Base-by-base conservation (phyloP, 2,888 invertebrate species). In the Hipparchia sbordonii region DNA sequence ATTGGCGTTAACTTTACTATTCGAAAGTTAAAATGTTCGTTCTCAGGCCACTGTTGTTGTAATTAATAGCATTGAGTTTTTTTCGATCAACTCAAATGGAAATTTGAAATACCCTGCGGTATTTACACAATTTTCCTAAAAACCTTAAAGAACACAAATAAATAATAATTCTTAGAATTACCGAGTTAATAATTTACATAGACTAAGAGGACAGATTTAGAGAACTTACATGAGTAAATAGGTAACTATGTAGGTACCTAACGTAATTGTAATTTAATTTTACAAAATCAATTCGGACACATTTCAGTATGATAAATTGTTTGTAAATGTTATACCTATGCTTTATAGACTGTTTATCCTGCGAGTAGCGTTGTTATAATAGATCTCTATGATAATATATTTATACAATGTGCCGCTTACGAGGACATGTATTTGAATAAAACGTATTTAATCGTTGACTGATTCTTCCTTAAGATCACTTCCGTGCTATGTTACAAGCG, bases 391-490 rank as follows among this genome's bases (percentile, higher is more conserved):
- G 72, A 70, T 54, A 72, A 70, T 76, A 68, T 73, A 72, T 73
- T 65, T 70, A 60, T 73, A 65, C 70, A 72, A 73, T 67, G 70
- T 65, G 68, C 33, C 72, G 48, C 51, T 51, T 56, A 2, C 60
- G 60, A 76, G 72, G 66, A 72, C 72, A 48, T 57, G 9, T 56
- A 52, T 74, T 74, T 72, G 73, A 74, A 76, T 72, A 74, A 68
- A 71, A 72, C 72, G 72, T 65, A 72, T 72, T 70, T 73, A 51
- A 62, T 48, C 54, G 60, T 56, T 69, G 74, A 70, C 67, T 68
- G 71, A 69, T 67, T 73, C 75, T 76, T 76, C 74, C 75, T 75
- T 65, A 72, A 39, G 46, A 68, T 33, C 2, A 60, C 59, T 68
- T 68, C 67, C 68, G 59, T 51, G 68, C 6, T 4, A 12, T 12